Evolutionary conservation across 2,888 invertebrate genomes (phyloP).

Genomic region (Apoda limacodes): DNA sequence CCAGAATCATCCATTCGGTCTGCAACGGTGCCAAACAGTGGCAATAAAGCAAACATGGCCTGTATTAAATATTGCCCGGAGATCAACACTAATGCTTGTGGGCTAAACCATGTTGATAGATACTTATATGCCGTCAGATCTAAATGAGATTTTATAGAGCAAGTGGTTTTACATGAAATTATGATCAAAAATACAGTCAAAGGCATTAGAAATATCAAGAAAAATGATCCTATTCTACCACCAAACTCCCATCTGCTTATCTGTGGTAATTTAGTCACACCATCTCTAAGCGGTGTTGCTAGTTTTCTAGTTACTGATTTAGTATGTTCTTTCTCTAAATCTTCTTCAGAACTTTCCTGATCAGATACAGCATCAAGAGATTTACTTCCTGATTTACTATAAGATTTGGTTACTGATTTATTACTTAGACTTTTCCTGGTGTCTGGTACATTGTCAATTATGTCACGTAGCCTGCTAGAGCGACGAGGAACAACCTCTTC

Average conservation of each 20-base stretch:
- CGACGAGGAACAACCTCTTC: slow-evolving; percentile 43
- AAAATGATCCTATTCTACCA: slow-evolving; percentile 39
- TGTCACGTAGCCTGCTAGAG: slow-evolving; percentile 44
- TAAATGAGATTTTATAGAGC: slow-evolving; percentile 36
- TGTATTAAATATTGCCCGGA: slow-evolving; percentile 54
- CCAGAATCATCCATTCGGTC: slow-evolving; percentile 37
- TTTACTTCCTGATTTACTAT: slow-evolving; percentile 49
- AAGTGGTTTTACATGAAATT: slow-evolving; percentile 43
- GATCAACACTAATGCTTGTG: slow-evolving; percentile 36
- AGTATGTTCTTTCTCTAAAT: slow-evolving; percentile 31
- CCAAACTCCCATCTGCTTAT: slow-evolving; percentile 51
- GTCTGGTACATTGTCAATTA: slow-evolving; percentile 37
- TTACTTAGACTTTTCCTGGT: slow-evolving; percentile 43
- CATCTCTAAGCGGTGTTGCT: slow-evolving; percentile 49
- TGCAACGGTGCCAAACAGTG: slow-evolving; percentile 63
- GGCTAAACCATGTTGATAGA: slow-evolving; percentile 34
- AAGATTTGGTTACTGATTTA: slow-evolving; percentile 47
- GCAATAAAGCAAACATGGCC: slow-evolving; percentile 59
- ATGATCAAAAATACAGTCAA: slow-evolving; percentile 41
- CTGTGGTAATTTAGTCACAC: slow-evolving; percentile 29
- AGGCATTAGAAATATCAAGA: slow-evolving; percentile 42
- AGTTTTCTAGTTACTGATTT: slow-evolving; percentile 44
- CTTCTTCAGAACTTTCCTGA: slow-evolving; percentile 46
- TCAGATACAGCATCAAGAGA: slow-evolving; percentile 50
- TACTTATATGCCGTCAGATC: slow-evolving; percentile 32